These are phyloP conservation scores for Zalophus californianus DNA, from an alignment of 2,797 vertebrate genomes.

Conservation along the genomic window DNA sequence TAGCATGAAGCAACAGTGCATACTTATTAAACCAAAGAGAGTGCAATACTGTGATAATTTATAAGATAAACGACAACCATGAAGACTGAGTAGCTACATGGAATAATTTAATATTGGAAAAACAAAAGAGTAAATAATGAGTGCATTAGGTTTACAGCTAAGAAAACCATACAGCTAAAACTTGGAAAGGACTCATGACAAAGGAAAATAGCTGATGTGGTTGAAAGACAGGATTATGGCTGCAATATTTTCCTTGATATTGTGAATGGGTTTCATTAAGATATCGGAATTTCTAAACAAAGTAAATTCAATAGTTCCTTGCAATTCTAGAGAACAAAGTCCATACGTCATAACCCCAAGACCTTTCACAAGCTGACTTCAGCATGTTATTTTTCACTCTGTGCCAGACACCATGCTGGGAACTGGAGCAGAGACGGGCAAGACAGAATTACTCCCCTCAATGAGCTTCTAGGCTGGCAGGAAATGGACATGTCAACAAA, in stretches of 20 bases:
- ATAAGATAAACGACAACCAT: background rate
- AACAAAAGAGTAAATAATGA: background rate
- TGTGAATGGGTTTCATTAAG: background rate
- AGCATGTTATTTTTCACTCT: background rate
- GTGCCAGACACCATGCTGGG: background rate
- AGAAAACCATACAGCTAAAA: background rate
- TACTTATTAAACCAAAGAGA: background rate
- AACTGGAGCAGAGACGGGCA: background rate
- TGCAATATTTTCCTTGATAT: background rate
- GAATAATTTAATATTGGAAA: background rate
- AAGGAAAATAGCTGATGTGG: conserved; percentile 1
- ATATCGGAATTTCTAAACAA: background rate
- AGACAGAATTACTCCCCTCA: background rate
- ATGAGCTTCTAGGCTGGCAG: background rate
- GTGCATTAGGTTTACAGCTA: background rate
- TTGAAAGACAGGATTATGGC: background rate
- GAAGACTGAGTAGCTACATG: background rate
- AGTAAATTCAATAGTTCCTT: background rate
- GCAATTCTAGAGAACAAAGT: background rate
- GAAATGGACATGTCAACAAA: background rate
- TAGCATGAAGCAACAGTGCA: background rate
- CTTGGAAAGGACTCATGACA: background rate
- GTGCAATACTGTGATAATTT: background rate
- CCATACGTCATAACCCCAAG: background rate
- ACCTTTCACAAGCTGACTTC: background rate